Evolutionary conservation across 2,113 vertebrate species (phyloP).

Genomic region (Sturnira hondurensis): DNA sequence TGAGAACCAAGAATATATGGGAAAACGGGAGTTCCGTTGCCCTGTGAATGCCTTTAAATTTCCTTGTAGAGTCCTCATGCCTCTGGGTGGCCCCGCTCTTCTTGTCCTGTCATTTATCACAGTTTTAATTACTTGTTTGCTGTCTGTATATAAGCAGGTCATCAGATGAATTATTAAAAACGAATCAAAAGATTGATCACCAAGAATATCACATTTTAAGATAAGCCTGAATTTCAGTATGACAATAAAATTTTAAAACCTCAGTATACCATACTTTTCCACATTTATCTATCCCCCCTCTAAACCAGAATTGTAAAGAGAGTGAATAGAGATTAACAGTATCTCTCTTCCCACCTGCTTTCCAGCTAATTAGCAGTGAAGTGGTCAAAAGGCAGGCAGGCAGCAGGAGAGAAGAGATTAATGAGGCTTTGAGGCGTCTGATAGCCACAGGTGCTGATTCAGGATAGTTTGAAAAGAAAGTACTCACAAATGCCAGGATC

Average conservation of each 20-base stretch:
- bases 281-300: neutral
- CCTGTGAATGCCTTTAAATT: neutral
- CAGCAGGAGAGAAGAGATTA: neutral
- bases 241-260: neutral
- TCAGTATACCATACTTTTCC: neutral
- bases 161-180: neutral
- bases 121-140: neutral
- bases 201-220: neutral
- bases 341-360: neutral
- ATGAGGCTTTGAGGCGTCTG: neutral
- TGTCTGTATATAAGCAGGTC: neutral
- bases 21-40: neutral
- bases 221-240: neutral
- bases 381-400: neutral
- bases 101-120: neutral
- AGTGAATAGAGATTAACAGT: neutral
- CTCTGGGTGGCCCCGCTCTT: neutral
- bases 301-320: neutral
- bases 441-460: neutral
- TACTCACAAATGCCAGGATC: neutral
- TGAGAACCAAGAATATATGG: neutral
- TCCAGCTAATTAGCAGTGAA: slow-evolving; percentile 16
- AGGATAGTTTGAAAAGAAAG: neutral
- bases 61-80: no score
- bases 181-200: neutral